Evolutionary conservation across 2,797 vertebrate genomes (phyloP).

Genomic region (Bryconaethiops microstoma): DNA sequence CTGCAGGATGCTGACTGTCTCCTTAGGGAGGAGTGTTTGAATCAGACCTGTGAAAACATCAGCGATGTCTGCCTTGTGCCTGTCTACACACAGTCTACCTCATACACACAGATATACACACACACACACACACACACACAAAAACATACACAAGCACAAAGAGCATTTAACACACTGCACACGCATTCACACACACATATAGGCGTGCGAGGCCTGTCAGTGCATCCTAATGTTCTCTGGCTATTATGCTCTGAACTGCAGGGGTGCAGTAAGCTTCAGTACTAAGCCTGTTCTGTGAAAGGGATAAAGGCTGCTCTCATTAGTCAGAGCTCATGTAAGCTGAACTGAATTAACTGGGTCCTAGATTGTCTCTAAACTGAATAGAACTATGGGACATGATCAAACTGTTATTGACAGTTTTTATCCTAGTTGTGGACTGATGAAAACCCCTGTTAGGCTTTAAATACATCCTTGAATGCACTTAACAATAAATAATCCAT

Average conservation of each 20-base stretch:
- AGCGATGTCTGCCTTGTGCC: slow-evolving; percentile 18
- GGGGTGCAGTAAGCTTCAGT: slow-evolving; percentile 41
- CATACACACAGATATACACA: slow-evolving; percentile 13
- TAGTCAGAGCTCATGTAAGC: slow-evolving; percentile 33
- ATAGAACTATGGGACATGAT: background rate
- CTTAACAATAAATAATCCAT: background rate
- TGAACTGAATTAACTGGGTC: slow-evolving; percentile 23
- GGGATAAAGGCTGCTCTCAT: slow-evolving; percentile 34
- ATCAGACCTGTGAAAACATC: slow-evolving; percentile 41
- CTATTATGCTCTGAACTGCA: slow-evolving; percentile 43
- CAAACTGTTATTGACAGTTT: background rate
- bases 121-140: no score
- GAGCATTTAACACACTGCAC: background rate
- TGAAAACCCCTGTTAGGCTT: background rate
- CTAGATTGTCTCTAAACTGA: background rate
- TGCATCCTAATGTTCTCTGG: slow-evolving; percentile 36
- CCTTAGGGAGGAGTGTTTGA: slow-evolving; percentile 36
- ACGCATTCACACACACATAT: slow-evolving; percentile 7
- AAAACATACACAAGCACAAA: slow-evolving; percentile 15
- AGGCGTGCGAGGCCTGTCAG: slow-evolving; percentile 11
- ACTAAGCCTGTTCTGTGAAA: slow-evolving; percentile 34
- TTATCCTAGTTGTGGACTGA: background rate
- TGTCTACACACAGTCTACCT: background rate
- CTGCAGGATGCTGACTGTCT: slow-evolving; percentile 24
- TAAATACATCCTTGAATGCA: background rate